Conservation (phyloP, 2,888 invertebrate genomes). For the Acleris sparsana region DNA sequence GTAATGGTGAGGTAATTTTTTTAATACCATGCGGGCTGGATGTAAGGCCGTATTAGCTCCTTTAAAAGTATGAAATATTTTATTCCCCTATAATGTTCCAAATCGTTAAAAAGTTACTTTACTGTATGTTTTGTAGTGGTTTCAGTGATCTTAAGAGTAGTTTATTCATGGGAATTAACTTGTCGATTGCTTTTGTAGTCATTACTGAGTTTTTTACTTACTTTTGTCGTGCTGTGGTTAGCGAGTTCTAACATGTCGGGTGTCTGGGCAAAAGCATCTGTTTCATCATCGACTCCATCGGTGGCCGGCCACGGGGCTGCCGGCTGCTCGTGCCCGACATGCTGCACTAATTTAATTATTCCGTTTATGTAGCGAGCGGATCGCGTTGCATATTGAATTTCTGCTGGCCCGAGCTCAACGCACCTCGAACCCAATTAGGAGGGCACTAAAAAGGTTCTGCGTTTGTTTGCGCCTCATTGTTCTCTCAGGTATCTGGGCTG, state of each 20-base stretch:
- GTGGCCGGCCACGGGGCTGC: constrained; percentile 49
- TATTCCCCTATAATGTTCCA: constrained; percentile 43
- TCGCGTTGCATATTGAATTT: constrained; percentile 79
- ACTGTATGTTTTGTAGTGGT: constrained; percentile 12
- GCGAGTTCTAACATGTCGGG: background rate
- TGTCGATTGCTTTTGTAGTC: constrained; percentile 21
- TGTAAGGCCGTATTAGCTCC: constrained; percentile 41
- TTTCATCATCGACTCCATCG: constrained; percentile 52
- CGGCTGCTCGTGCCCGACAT: constrained; percentile 61
- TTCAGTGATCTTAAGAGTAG: constrained; percentile 28
- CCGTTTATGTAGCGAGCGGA: constrained; percentile 73
- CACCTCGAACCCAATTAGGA: constrained; percentile 77
- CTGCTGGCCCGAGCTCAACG: constrained; percentile 55
- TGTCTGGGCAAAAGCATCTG: constrained; percentile 35
- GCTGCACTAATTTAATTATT: constrained; percentile 78
- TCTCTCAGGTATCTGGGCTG: constrained; percentile 73
- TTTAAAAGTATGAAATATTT: constrained; percentile 43
- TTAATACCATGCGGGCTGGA: constrained; percentile 39
- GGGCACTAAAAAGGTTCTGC: constrained; percentile 75
- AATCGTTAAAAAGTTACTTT: constrained; percentile 41
- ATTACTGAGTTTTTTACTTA: constrained; percentile 19
- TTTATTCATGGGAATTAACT: constrained; percentile 44
- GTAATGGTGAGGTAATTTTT: constrained; percentile 21
- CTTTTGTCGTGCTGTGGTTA: constrained; percentile 27
- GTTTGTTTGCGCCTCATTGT: constrained; percentile 76